phyloP scores from a whole-genome alignment of 1,140 invertebrate genomes.

The Cylas formicarius region DNA sequence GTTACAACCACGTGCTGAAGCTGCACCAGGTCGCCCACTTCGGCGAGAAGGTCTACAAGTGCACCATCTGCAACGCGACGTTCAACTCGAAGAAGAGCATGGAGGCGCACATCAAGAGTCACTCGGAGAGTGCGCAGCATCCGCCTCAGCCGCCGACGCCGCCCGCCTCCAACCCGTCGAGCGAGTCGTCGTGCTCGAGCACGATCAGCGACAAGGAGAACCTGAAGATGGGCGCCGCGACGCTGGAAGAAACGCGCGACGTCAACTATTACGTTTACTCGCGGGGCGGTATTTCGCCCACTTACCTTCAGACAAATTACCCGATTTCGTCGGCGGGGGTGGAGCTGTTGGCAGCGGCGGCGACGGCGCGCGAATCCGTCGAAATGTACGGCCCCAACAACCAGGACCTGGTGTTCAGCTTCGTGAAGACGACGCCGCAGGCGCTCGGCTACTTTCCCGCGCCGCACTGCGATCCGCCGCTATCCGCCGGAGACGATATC shows the following conservation, averaged over 20 bases:
- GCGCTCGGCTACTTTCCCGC: slow-evolving; percentile 34
- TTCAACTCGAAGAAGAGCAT: slow-evolving; percentile 84
- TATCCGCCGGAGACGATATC: slow-evolving; percentile 54
- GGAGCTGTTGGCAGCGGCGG: slow-evolving; percentile 40
- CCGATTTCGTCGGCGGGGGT: slow-evolving; percentile 29
- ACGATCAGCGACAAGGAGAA: slow-evolving; percentile 47
- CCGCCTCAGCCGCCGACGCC: slow-evolving; percentile 37
- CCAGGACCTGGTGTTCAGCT: slow-evolving; percentile 32
- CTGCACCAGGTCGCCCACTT: slow-evolving; percentile 85
- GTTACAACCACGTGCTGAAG: slow-evolving; percentile 81
- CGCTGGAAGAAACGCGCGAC: slow-evolving; percentile 23
- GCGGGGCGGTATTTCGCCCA: slow-evolving; percentile 25
- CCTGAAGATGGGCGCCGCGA: slow-evolving; percentile 30
- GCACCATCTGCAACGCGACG: slow-evolving; percentile 81
- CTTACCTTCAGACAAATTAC: slow-evolving; percentile 38
- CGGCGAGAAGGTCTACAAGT: slow-evolving; percentile 86
- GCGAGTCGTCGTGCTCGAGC: slow-evolving; percentile 35
- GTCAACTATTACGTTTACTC: slow-evolving; percentile 36
- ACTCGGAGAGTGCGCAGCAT: slow-evolving; percentile 58
- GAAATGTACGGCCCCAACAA: slow-evolving; percentile 18
- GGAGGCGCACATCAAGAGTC: slow-evolving; percentile 84
- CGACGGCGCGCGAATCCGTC: slow-evolving; percentile 32
- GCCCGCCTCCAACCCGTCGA: slow-evolving; percentile 29
- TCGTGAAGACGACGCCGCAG: slow-evolving; percentile 32
- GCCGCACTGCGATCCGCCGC: slow-evolving; percentile 35